phyloP scores from a whole-genome alignment of 1,140 invertebrate species.

The Tetranychus cinnabarinus region DNA sequence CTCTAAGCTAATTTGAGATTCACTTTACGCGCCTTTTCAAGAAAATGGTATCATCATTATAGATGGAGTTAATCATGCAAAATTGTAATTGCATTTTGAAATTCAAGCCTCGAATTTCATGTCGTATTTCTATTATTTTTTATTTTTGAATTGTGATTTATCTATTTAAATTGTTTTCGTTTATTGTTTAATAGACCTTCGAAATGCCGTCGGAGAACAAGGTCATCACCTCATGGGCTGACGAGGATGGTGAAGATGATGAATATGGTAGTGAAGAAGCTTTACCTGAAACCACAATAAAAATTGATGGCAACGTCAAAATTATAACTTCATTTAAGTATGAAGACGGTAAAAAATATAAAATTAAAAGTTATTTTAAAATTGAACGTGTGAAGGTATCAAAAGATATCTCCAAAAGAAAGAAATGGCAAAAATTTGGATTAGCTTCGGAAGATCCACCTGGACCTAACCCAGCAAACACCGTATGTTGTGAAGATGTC shows the following conservation, averaged over 20 bases:
- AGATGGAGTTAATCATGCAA: no score
- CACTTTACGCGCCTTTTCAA: no score
- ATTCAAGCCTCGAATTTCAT: no score
- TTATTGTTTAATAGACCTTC: no score
- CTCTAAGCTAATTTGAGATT: constrained; percentile 28
- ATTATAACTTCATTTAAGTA: constrained; percentile 77
- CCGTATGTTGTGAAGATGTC: constrained; percentile 82
- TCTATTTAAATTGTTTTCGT: no score
- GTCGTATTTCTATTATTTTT: no score
- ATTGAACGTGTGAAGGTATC: constrained; percentile 73
- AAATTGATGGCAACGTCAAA: constrained; percentile 61
- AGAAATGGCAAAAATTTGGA: constrained; percentile 85
- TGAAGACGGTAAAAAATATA: constrained; percentile 58
- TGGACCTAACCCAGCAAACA: constrained; percentile 86
- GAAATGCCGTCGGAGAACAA: not conserved
- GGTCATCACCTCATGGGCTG: constrained; percentile 7
- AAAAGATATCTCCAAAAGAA: constrained; percentile 68
- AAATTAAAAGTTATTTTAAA: constrained; percentile 61
- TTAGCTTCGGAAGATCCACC: constrained; percentile 65
- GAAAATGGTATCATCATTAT: no score
- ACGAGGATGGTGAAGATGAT: constrained; percentile 2
- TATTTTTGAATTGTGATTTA: no score
- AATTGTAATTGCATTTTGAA: no score
- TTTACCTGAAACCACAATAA: constrained; percentile 34
- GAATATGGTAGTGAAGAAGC: not conserved